phyloP scores from a whole-genome alignment of 2,888 invertebrate genomes.

The Noctua janthe region DNA sequence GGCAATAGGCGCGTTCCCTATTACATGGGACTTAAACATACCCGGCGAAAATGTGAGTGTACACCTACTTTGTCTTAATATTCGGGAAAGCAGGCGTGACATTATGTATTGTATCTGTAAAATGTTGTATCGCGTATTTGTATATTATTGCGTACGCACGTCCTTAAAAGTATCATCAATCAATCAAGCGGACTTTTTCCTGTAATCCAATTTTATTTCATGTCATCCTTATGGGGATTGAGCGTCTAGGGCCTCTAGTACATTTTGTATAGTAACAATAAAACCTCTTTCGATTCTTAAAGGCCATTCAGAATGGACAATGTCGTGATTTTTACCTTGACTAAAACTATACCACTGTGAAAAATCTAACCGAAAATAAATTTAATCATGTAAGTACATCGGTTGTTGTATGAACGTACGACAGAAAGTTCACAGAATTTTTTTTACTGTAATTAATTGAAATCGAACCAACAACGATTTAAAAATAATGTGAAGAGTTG shows the following conservation, averaged over 20 bases:
- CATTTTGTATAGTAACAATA: not conserved
- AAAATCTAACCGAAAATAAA: not conserved
- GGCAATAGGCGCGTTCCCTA: not conserved
- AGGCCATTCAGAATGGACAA: not conserved
- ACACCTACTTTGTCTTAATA: not conserved
- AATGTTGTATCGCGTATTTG: not conserved
- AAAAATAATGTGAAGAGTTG: not conserved
- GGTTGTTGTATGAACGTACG: not conserved
- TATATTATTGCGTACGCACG: not conserved
- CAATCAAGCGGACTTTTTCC: not conserved
- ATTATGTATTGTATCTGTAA: not conserved
- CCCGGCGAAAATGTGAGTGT: not conserved
- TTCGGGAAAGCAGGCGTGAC: not conserved
- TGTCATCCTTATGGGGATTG: not conserved
- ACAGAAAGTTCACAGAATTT: not conserved
- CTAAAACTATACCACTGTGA: not conserved
- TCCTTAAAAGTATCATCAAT: constrained; percentile 12
- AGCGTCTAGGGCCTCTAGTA: not conserved
- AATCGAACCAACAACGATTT: not conserved
- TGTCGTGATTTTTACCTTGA: not conserved
- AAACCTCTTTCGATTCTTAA: not conserved
- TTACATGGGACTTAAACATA: not conserved
- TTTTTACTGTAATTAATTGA: not conserved
- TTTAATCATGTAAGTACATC: not conserved
- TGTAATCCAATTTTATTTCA: constrained; percentile 2